Evolutionary conservation across 2,113 vertebrate genomes (phyloP).

Genomic region (Podiceps cristatus): DNA sequence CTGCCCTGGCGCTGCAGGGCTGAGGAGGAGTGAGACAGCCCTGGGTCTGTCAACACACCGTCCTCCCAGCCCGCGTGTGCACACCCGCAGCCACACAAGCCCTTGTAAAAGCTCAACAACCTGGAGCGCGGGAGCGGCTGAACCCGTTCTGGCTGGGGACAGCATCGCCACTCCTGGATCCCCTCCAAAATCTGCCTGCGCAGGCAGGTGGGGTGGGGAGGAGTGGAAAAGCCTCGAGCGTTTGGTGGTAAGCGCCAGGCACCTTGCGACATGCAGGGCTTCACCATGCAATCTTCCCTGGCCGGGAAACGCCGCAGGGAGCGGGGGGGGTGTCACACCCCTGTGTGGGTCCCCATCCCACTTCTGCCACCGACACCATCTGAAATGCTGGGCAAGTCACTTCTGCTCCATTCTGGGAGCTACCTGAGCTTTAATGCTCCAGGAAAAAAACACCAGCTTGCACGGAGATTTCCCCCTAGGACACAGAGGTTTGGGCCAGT

Average conservation of each 20-base stretch:
- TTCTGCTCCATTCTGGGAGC: neutral
- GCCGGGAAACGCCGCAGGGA: neutral
- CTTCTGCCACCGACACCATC: neutral
- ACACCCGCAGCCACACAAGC: fast-evolving
- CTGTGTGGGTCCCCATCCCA: fast-evolving
- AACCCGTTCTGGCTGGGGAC: neutral
- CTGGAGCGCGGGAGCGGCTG: fast-evolving
- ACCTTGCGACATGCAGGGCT: neutral
- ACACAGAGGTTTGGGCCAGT: neutral
- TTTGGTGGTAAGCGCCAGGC: fast-evolving
- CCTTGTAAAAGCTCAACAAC: neutral
- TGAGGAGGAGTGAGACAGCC: neutral
- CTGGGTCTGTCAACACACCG: fast-evolving
- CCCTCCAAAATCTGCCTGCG: neutral
- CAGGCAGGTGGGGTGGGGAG: neutral
- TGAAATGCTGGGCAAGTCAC: fast-evolving
- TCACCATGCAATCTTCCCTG: neutral
- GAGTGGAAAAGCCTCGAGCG: neutral
- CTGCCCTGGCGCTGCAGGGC: neutral
- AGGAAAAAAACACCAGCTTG: neutral
- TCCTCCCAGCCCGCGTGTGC: neutral
- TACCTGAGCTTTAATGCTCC: neutral
- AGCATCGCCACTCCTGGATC: neutral
- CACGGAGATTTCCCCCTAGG: neutral
- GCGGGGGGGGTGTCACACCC: fast-evolving